phyloP scores from a whole-genome alignment of 2,797 vertebrate species.

The Triplophysa yarkandensis region DNA sequence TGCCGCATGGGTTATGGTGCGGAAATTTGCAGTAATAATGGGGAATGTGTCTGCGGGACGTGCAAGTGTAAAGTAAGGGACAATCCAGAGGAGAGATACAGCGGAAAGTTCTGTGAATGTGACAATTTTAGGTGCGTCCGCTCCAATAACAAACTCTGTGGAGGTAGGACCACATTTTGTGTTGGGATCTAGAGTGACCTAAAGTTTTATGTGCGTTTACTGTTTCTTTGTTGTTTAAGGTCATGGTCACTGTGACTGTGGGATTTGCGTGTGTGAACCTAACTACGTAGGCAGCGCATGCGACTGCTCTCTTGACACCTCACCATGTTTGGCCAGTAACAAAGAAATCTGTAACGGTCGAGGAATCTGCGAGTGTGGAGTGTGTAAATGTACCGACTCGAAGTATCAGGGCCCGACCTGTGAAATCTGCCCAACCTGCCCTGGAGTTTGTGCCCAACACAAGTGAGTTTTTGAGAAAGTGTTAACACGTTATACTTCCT shows the following conservation, averaged over 20 bases:
- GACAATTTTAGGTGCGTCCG: slow-evolving; percentile 98
- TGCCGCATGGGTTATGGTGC: slow-evolving; percentile 88
- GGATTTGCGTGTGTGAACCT: slow-evolving; percentile 84
- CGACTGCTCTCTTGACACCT: slow-evolving; percentile 85
- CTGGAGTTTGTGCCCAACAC: slow-evolving; percentile 86
- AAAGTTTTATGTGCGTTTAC: background rate
- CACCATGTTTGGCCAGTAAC: slow-evolving; percentile 82
- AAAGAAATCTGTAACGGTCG: slow-evolving; percentile 89
- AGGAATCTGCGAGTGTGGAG: slow-evolving; percentile 86
- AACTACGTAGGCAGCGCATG: slow-evolving; percentile 91
- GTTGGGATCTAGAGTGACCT: background rate
- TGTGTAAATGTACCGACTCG: slow-evolving; percentile 86
- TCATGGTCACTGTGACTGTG: slow-evolving; percentile 88
- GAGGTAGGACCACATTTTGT: slow-evolving; percentile 76
- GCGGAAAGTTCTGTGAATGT: slow-evolving; percentile 91
- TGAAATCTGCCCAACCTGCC: slow-evolving; percentile 92
- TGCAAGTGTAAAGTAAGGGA: slow-evolving; percentile 93
- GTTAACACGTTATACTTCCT: too few relatives aligned
- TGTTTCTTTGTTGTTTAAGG: slow-evolving; percentile 69
- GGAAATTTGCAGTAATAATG: slow-evolving; percentile 93
- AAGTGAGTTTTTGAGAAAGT: slow-evolving; percentile 83
- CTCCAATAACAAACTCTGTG: slow-evolving; percentile 89
- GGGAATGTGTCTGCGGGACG: slow-evolving; percentile 92
- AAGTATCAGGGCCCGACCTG: slow-evolving; percentile 91
- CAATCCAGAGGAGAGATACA: slow-evolving; percentile 87